Base-by-base conservation (phyloP, 1,140 invertebrate species). In the Drosophila takahashii region DNA sequence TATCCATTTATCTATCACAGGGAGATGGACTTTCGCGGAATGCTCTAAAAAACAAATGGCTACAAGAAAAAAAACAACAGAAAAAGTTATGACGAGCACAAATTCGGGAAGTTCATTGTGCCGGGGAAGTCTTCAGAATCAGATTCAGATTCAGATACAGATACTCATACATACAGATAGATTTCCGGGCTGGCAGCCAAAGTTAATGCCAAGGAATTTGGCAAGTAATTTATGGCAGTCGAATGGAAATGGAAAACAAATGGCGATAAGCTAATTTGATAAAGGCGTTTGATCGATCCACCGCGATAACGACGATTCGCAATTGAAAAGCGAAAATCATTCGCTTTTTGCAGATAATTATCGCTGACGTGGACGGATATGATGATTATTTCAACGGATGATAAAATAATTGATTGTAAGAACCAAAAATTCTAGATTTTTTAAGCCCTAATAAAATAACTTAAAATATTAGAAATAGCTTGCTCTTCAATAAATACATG, bases 251-350 rank as follows among this genome's bases (percentile, higher is more conserved):
- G 66, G 66, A 39, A 53, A 47, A 27, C 41, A 57, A 45, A 70
- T 54, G n/a, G 48, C 41, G 66, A 70, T 70, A 70, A 70, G 66
- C 66, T 70, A 70, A 70, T 70, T 56, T 70, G 66, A 70, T 69
- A 70, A 70, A 70, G 64, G 32, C 34, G 18, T 70, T 70, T 15
- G 66, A 70, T 70, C 66, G 66, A 70, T 69, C 39, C 50, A 44
- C 18, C 4, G 2, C 15, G 66, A 70, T 70, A 70, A 70, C n/a
- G 51, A 1, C 41, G 26, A 32, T 66, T 41, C 44, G 42, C 64
- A 70, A 57, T 70, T 57, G 66, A 70, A 70, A 48, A 27, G 66
- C 18, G 64, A 70, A 57, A 70, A 67, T 37, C 61, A 54, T 44
- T 52, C 2, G 22, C 26, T 2, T 9, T 13, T 50, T 10, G 27